Base-by-base conservation (phyloP, 2,113 vertebrate species). In the Enhydra lutris region DNA sequence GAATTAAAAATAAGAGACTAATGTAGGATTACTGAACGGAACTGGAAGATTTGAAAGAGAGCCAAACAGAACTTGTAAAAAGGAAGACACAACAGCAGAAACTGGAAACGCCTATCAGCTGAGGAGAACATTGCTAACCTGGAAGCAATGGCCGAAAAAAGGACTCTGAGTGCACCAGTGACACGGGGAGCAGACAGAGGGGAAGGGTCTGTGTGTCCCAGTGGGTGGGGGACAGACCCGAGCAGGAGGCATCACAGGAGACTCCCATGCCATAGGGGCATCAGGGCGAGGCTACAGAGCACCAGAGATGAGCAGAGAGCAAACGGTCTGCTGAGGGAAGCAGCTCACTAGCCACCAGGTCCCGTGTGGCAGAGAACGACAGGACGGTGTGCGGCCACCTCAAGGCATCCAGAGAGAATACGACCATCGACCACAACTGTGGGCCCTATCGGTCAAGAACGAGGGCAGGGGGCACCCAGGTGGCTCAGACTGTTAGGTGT, bases 101-200 rank as follows among this genome's bases (percentile, higher is more conserved):
- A 24, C 18, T 4, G 45, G 47, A 47, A 17, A 10, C 1, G 7
- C 34, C 3, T 7, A 9, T 7, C 36, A 18, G 71, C 26, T 12
- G 1, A 21, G n/a, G 2, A 21, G 45, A 45, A 47, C 31, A 7
- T 7, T 3, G 34, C 6, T 15, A 20, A 24, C 59, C 14, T 6
- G 34, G 36, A 26, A n/a, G 61, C 50, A 11, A 17, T 20, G 20
- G 17, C 12, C 2, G 24, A 42, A 26, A 23, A 14, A 39, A 23
- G 1, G 20, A n/a, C 0, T 0, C 24, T 2, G 9, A 18, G 36
- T 2, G 39, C 36, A 10, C 8, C 0, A 4, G 39, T 29, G 47
- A 39, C 36, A 21, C 6, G 45, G 14, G 23, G 13, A 26, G n/a
- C 2, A 8, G 26, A 29, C n/a, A 23, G 39, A 4, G 11, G 42